These are phyloP conservation scores for Trematomus bernacchii DNA, from an alignment of 2,797 vertebrate species.

Conservation along the genomic window DNA sequence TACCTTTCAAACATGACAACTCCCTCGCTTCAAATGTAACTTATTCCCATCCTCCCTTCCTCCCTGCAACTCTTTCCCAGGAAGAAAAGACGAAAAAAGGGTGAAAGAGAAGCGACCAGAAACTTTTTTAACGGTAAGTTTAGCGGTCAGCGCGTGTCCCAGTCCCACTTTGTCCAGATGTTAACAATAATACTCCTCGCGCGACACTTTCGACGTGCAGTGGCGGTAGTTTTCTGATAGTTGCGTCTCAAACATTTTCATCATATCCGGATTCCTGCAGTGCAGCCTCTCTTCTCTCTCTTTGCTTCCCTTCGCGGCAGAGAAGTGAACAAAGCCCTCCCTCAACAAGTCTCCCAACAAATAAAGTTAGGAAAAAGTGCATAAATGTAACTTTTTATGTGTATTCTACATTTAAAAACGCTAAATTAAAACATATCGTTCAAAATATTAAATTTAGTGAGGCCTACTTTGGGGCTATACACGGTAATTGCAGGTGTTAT, in stretches of 20 bases:
- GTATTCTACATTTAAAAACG: neutral
- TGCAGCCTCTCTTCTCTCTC: conserved; percentile 61
- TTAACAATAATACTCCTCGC: conserved; percentile 21
- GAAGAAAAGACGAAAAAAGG: conserved; percentile 37
- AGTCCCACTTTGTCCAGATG: conserved; percentile 17
- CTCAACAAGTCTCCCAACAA: conserved; percentile 41
- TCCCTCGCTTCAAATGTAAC: conserved; percentile 67
- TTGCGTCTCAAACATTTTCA: conserved; percentile 84
- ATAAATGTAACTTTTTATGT: neutral
- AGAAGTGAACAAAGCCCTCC: conserved; percentile 57
- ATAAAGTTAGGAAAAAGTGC: neutral
- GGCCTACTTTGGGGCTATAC: neutral
- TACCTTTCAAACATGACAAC: conserved; percentile 87
- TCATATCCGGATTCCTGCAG: conserved; percentile 92
- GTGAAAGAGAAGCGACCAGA: conserved; percentile 27
- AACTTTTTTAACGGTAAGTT: conserved; percentile 34
- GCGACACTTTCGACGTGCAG: conserved; percentile 49
- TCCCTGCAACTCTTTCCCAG: conserved; percentile 29
- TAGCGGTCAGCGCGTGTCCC: neutral
- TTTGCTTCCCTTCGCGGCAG: conserved; percentile 52
- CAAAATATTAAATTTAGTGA: neutral
- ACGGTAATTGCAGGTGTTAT: neutral
- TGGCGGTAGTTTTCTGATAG: conserved; percentile 57
- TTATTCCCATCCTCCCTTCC: conserved; percentile 71
- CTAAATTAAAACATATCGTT: neutral